Conservation (phyloP, 1,140 invertebrate genomes). For the Pachyrhynchus sulphureomaculatus region DNA sequence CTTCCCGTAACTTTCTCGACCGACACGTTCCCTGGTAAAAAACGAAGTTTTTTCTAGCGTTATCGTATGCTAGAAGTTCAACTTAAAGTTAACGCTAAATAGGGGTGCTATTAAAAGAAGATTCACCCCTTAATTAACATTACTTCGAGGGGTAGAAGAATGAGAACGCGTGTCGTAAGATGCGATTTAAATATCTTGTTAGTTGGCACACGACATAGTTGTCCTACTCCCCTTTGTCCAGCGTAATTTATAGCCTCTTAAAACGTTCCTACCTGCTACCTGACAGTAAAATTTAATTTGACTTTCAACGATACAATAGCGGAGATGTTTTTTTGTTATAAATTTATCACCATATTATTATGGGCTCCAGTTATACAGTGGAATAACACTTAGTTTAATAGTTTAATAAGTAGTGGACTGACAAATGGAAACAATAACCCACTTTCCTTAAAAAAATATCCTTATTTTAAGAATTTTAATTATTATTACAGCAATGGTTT, state of each 20-base stretch:
- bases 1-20: background rate
- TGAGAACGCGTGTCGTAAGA: conserved; percentile 5
- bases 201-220: conserved; percentile 4
- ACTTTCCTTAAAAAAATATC: too few species aligned
- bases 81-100: background rate
- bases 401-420: too few species aligned
- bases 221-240: conserved; percentile 15
- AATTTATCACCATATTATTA: too few species aligned
- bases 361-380: too few species aligned
- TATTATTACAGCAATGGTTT: too few species aligned
- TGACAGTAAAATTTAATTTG: conserved; percentile 1
- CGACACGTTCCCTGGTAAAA: background rate
- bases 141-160: background rate
- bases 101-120: conserved; percentile 35
- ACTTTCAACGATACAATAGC: conserved; percentile 1
- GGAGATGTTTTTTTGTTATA: too few species aligned
- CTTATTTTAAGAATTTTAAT: too few species aligned
- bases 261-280: conserved; percentile 8
- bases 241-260: conserved; percentile 17
- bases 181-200: conserved; percentile 14
- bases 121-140: conserved; percentile 29
- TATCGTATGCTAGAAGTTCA: background rate
- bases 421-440: too few species aligned
- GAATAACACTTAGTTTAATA: too few species aligned
- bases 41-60: background rate